Base-by-base conservation (phyloP, 2,113 vertebrate genomes). In the Petrocephalus zakoni region DNA sequence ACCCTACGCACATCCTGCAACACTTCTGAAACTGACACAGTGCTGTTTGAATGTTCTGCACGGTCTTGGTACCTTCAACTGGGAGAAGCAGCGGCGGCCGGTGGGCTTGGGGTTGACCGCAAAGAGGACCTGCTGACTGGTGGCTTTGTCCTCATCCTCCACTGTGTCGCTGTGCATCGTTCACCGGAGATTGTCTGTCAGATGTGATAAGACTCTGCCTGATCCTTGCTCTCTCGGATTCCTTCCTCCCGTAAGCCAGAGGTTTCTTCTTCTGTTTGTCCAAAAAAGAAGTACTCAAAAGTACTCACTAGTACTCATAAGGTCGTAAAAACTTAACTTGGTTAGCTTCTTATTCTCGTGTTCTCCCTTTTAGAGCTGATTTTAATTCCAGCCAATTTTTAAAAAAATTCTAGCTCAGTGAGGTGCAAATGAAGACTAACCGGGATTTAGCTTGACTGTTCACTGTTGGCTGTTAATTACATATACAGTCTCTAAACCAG, bases 51-150 rank as follows among this genome's bases (percentile, higher is more conserved):
- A 42, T 78, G 17, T 5, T 42, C 17, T 42, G n/a, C 52, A 25
- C 3, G 17, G 22, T 87, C 42, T n/a, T n/a, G 47, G 19, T 86
- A 90, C 95, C 93, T 95, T 96, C 84, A 96, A 93, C 15, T 90
- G 93, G 85, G 94, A 94, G 88, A 93, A 90, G 82, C 92, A 46
- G 2, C 87, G 22, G 2, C 37, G 55, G 83, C 89, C 92, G 34
- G 75, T 49, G 11, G 49, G 84, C 87, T 58, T 89, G 81, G 89
- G 85, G 6, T 92, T 88, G 0, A 91, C 53, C n/a, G 87, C 91
- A 88, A 90, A 94, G 11, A 92, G 92, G 29, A 83, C 90, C 89
- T 94, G 91, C 68, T 93, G 93, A 58, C 93, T 95, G 47, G 91
- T 92, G 88, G 93, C 91, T 64, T 88, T 92, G 13, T 72, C 75